phyloP scores from a whole-genome alignment of 2,888 invertebrate species.

The Hirtodrosophila histrioides region DNA sequence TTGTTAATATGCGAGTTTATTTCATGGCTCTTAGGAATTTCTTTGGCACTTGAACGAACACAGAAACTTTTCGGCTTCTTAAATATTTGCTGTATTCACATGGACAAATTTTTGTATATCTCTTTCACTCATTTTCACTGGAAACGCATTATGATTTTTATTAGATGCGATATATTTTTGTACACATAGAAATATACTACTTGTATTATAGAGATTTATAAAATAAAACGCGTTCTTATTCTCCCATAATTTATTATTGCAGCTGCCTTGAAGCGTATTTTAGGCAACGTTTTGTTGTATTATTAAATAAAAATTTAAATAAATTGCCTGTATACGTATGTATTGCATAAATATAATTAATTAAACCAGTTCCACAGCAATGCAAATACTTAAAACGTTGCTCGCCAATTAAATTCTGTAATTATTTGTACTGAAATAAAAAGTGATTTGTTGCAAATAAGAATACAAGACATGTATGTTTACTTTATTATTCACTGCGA shows the following conservation, averaged over 20 bases:
- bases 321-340: constrained; percentile 15
- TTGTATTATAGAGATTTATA: constrained; percentile 6
- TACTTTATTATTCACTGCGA: constrained; percentile 1
- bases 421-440: constrained; percentile 43
- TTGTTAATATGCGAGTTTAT: constrained; percentile 59
- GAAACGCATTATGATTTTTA: constrained; percentile 59
- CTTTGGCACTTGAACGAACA: constrained; percentile 44
- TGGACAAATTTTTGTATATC: constrained; percentile 40
- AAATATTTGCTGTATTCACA: constrained; percentile 51
- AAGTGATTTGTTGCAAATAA: constrained; percentile 25
- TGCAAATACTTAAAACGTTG: constrained; percentile 17
- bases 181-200: neutral
- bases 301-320: constrained; percentile 22
- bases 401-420: constrained; percentile 36
- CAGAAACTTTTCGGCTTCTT: constrained; percentile 27
- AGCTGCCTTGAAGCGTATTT: constrained; percentile 68
- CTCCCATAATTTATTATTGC: constrained; percentile 63
- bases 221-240: constrained; percentile 28
- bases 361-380: constrained; percentile 28
- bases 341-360: constrained; percentile 36
- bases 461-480: constrained; percentile 2
- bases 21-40: constrained; percentile 63
- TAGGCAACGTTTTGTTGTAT: constrained; percentile 33
- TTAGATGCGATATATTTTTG: constrained; percentile 43
- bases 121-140: constrained; percentile 54